Evolutionary conservation across 2,888 invertebrate species (phyloP).

Genomic region (Trissonchulus latispiculum): DNA sequence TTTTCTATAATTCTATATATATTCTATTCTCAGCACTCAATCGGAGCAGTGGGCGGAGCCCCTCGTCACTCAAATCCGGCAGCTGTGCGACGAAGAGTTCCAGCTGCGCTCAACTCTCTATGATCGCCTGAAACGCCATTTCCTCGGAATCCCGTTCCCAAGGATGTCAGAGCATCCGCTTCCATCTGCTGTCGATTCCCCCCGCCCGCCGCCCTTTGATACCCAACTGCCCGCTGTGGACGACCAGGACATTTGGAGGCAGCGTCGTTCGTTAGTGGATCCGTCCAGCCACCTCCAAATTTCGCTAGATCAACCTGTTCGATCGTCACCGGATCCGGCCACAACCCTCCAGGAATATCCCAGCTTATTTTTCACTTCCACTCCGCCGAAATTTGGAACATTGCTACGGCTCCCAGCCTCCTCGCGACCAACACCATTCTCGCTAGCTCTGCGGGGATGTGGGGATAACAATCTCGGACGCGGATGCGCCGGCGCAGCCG

Average conservation of each 20-base stretch:
- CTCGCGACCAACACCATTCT: no score
- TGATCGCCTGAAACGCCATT: slow-evolving; percentile 18
- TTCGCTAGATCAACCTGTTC: background rate
- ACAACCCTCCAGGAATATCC: background rate
- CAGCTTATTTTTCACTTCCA: slow-evolving; percentile 16
- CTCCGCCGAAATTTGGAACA: slow-evolving; percentile 22
- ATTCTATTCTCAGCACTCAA: slow-evolving; percentile 14
- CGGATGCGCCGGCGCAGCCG: background rate
- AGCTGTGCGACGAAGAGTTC: slow-evolving; percentile 18
- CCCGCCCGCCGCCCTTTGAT: slow-evolving; percentile 21
- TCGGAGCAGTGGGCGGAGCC: slow-evolving; percentile 7
- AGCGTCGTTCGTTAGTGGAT: slow-evolving; percentile 4
- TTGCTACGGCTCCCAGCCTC: no score
- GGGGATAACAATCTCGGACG: no score
- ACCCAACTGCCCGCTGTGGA: slow-evolving; percentile 6
- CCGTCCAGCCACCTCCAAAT: slow-evolving; percentile 5
- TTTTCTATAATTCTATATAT: no score
- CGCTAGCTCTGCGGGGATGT: background rate
- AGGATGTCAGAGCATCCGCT: slow-evolving; percentile 21
- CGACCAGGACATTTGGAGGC: background rate
- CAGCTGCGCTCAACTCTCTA: slow-evolving; percentile 9
- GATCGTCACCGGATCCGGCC: background rate
- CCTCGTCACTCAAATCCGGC: slow-evolving; percentile 13
- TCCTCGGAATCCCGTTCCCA: slow-evolving; percentile 20
- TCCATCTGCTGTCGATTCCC: slow-evolving; percentile 14